phyloP scores from a whole-genome alignment of 2,888 invertebrate genomes.

The Apamea anceps region DNA sequence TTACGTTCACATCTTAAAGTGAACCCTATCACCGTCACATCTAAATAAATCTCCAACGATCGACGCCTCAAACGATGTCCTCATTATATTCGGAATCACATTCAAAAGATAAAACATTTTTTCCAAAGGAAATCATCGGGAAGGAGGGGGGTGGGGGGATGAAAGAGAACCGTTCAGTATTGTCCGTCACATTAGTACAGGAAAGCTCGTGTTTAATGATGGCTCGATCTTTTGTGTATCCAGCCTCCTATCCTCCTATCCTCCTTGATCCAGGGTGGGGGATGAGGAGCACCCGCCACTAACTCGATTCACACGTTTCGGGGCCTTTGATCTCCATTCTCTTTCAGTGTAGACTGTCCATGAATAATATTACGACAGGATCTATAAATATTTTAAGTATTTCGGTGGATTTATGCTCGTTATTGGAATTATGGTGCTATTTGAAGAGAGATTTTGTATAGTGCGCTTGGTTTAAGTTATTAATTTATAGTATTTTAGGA shows the following conservation, averaged over 20 bases:
- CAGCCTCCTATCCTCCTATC: slow-evolving; percentile 55
- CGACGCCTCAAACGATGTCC: slow-evolving; percentile 59
- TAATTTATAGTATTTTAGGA: background rate
- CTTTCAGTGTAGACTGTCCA: slow-evolving; percentile 73
- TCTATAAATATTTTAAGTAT: slow-evolving; percentile 39
- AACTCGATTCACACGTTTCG: slow-evolving; percentile 82
- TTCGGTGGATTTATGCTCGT: slow-evolving; percentile 26
- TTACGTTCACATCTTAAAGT: slow-evolving; percentile 39
- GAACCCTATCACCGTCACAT: slow-evolving; percentile 57
- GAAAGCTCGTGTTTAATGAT: slow-evolving; percentile 80
- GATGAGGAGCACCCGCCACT: slow-evolving; percentile 57
- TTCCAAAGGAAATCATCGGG: slow-evolving; percentile 74
- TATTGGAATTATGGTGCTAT: slow-evolving; percentile 21
- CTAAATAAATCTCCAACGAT: slow-evolving; percentile 63
- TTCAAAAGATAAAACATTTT: slow-evolving; percentile 78
- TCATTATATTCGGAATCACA: slow-evolving; percentile 77
- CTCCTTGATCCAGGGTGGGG: slow-evolving; percentile 45
- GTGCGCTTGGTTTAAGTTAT: background rate
- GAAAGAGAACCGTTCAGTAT: slow-evolving; percentile 70
- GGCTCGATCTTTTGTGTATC: slow-evolving; percentile 74
- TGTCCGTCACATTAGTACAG: slow-evolving; percentile 77
- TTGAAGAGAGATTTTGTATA: background rate
- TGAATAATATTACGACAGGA: slow-evolving; percentile 66
- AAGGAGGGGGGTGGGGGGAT: slow-evolving; percentile 42
- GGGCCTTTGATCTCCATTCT: slow-evolving; percentile 79